A percentile compares a stretch with the other conserved stretches of the same genome.
Conservation (phyloP, 92 coral and sea anemone genomes). For the Heteractis magnifica region DNA sequence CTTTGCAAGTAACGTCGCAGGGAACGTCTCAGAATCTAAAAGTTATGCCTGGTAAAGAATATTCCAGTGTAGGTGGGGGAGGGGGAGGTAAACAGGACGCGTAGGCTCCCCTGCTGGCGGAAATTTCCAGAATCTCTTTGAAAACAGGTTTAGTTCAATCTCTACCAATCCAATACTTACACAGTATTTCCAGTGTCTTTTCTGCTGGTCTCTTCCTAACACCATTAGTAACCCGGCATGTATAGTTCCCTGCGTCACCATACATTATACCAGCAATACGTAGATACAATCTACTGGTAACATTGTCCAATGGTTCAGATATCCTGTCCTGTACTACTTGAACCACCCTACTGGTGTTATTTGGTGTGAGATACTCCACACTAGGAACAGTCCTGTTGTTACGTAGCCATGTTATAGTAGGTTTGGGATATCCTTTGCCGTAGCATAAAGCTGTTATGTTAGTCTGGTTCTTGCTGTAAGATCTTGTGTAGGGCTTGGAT, state of each 20-base stretch:
- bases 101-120: too few species aligned
- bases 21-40: too few species aligned
- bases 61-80: too few species aligned
- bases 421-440: constrained; percentile 52
- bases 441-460: constrained; percentile 36
- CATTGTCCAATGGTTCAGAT: constrained; percentile 22
- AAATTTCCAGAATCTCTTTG: too few species aligned
- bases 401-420: constrained; percentile 36
- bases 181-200: constrained; percentile 43
- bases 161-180: constrained; percentile 37
- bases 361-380: not conserved
- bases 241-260: constrained; percentile 55
- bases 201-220: not conserved
- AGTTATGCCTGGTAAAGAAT: too few species aligned
- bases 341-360: constrained; percentile 27
- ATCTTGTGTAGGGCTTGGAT: constrained; percentile 15
- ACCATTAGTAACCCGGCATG: constrained; percentile 45
- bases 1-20: too few species aligned
- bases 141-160: too few species aligned
- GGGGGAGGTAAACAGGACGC: too few species aligned
- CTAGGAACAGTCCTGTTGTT: not conserved
- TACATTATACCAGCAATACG: constrained; percentile 45
- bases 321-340: constrained; percentile 25
- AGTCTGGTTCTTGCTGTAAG: constrained; percentile 13
- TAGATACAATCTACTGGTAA: constrained; percentile 28